Evolutionary conservation across 2,113 vertebrate species (phyloP).

Genomic region (Ptyas mucosa): DNA sequence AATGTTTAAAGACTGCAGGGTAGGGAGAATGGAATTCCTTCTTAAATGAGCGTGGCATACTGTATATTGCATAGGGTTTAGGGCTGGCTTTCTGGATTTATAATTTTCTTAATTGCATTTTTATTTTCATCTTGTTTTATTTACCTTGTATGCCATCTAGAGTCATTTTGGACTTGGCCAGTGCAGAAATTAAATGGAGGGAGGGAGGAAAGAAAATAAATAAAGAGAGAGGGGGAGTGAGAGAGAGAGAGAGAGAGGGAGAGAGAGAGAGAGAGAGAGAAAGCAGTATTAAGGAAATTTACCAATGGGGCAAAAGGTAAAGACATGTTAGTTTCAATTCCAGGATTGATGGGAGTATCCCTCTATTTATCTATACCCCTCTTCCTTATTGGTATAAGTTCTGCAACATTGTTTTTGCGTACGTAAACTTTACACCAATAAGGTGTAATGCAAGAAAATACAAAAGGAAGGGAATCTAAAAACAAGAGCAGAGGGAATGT

Average conservation of each 20-base stretch:
- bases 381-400: neutral
- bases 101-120: neutral
- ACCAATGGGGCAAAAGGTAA: neutral
- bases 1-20: neutral
- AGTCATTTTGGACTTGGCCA: neutral
- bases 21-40: neutral
- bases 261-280: neutral
- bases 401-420: neutral
- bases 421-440: neutral
- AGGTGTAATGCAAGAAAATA: neutral
- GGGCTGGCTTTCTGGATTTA: neutral
- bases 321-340: neutral
- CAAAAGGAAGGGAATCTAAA: neutral
- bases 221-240: too few species aligned
- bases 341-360: neutral
- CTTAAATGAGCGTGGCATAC: neutral
- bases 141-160: neutral
- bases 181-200: neutral
- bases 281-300: neutral
- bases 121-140: neutral
- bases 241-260: neutral
- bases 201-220: neutral
- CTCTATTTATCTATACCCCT: neutral
- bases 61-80: neutral
- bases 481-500: neutral